A percentile compares a stretch with the other conserved stretches of the same genome.
Conservation (phyloP, 2,113 vertebrate species). For the Ovibos moschatus region DNA sequence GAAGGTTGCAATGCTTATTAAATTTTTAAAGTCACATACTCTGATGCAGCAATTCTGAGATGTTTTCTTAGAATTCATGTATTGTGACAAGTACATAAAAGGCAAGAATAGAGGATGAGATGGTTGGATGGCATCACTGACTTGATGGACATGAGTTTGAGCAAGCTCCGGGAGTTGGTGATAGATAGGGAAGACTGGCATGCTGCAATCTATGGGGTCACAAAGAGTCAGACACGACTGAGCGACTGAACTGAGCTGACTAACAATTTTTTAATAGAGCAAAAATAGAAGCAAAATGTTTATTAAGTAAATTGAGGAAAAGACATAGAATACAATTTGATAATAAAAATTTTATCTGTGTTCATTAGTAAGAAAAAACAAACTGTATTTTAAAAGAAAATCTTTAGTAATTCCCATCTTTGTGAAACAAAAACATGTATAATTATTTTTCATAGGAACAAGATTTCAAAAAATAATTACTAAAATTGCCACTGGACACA, state of each 20-base stretch:
- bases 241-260: neutral
- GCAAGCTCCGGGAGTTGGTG: neutral
- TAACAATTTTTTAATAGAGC: neutral
- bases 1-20: neutral
- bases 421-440: neutral
- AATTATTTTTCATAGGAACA: neutral
- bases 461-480: neutral
- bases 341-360: neutral
- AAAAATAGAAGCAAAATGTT: neutral
- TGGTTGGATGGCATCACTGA: neutral
- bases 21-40: neutral
- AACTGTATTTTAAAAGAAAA: neutral
- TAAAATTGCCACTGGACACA: neutral
- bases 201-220: fast-evolving
- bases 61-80: neutral
- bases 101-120: neutral
- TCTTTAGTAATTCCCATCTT: neutral
- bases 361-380: neutral
- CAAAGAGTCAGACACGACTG: neutral
- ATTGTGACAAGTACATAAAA: neutral
- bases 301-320: neutral
- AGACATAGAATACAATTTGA: neutral
- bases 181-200: neutral
- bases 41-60: neutral
- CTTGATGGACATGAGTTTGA: neutral